phyloP scores from a whole-genome alignment of 2,888 invertebrate species.

The Tholera decimalis region DNA sequence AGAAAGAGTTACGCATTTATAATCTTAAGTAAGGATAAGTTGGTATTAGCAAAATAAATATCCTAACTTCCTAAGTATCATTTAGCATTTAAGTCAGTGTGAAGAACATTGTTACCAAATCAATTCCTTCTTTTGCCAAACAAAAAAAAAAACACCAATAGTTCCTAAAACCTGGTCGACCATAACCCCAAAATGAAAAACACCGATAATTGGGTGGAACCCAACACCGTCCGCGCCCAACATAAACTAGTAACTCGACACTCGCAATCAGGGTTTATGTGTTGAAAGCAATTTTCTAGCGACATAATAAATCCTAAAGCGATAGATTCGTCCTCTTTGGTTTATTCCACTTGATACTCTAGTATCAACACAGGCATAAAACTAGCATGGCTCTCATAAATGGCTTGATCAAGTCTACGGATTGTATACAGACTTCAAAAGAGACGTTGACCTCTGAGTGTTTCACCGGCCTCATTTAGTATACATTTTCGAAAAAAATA shows the following conservation, averaged over 20 bases:
- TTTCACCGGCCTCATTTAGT: too few species aligned
- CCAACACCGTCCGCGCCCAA: conserved; percentile 59
- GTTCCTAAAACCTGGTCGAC: conserved; percentile 30
- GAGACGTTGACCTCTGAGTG: too few species aligned
- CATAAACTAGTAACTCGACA: conserved; percentile 83
- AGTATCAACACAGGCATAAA: neutral
- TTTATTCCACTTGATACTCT: conserved; percentile 62
- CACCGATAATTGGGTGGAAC: conserved; percentile 71
- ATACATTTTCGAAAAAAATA: too few species aligned
- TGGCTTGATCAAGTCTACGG: too few species aligned
- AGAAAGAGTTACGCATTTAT: too few species aligned
- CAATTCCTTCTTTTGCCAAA: conserved; percentile 6
- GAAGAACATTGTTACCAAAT: neutral
- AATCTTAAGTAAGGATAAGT: too few species aligned
- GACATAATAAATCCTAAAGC: conserved; percentile 87
- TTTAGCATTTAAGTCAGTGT: too few species aligned
- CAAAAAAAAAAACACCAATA: conserved; percentile 14
- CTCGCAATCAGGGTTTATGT: conserved; percentile 87
- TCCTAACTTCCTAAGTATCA: too few species aligned
- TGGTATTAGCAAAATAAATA: too few species aligned
- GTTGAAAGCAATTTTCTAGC: conserved; percentile 82
- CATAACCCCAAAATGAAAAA: conserved; percentile 48
- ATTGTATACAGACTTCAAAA: too few species aligned
- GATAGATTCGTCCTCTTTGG: conserved; percentile 78
- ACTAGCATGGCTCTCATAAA: too few species aligned